Base-by-base conservation (phyloP, 2,888 invertebrate genomes). In the Leptarthrus brevirostris region DNA sequence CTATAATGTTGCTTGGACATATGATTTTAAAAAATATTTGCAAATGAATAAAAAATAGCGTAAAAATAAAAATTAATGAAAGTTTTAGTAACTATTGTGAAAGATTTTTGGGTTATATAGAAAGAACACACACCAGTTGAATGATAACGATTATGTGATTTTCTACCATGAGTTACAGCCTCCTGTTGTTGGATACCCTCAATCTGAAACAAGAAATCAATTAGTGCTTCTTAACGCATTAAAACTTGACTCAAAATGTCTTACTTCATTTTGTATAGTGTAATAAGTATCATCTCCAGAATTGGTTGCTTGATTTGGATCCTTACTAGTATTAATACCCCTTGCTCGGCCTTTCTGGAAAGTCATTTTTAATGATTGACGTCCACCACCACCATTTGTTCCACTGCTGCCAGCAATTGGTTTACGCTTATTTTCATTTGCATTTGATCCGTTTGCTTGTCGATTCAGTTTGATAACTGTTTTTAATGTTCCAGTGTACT, bases 381-480 rank as follows among this genome's bases (percentile, higher is more conserved):
- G 88, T 2, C 71, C 71, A 44, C 69, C 64, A 8, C 56, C 34
- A 34, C 75, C 74, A 56, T 76, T 76, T 4, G 69, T 73, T 12
- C 64, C 40, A 30, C 77, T 78, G 36, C 71, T 66, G 22, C 73
- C 49, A 34, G 22, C 49, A 24, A 12, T 52, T 44, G 58, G 47
- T 20, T 73, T 74, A 4, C 75, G 74, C 10, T 77, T 76, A 4
- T 75, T 73, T 22, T 73, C 44, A 12, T 74, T 34, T 47, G 16
- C 56, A 26, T 16, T 72, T 30, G 80, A 76, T 34, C 80, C 52
- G 54, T 54, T 73, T 14, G 79, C 76, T 73, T 81, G 86, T 76
- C 90, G 88, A 81, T 90, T 91, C 77, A 94, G 85, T 84, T 94
- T 93, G 79, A 94, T 94, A 79, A 94, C 91, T 79, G 94, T 93